These are phyloP conservation scores for Anser cygnoides DNA, from an alignment of 2,113 vertebrate species.

Conservation along the genomic window DNA sequence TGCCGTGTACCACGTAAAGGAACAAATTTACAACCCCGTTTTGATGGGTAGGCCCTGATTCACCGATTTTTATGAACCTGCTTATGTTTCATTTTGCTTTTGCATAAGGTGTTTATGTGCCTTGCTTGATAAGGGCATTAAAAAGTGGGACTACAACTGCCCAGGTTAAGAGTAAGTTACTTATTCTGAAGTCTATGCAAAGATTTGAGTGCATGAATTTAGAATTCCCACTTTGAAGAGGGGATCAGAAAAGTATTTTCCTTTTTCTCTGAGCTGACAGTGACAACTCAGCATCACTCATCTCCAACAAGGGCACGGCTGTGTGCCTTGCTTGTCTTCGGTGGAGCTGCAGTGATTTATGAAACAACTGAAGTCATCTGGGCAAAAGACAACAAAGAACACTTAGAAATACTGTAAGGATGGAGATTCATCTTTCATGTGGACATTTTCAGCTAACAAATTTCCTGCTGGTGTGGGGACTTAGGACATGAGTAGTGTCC, in stretches of 20 bases:
- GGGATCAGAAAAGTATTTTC: neutral
- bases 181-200: neutral
- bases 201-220: neutral
- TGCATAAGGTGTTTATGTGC: neutral
- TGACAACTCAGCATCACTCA: neutral
- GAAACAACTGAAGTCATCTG: conserved; percentile 40
- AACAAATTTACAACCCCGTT: neutral
- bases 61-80: neutral
- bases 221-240: neutral
- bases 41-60: neutral
- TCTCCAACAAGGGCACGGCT: conserved; percentile 10
- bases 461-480: conserved; percentile 7
- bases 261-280: neutral
- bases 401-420: conserved; percentile 29
- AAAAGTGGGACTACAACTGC: neutral
- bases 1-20: neutral
- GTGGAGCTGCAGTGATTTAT: conserved; percentile 45
- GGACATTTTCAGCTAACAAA: conserved; percentile 38
- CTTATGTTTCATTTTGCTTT: neutral
- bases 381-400: neutral
- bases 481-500: conserved; percentile 42
- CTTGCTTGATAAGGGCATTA: neutral
- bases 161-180: neutral
- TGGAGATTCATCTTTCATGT: conserved; percentile 48
- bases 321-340: conserved; percentile 23